Percentiles rank a stretch among this genome's conserved stretches.
These are phyloP conservation scores for Callipepla californica DNA, from an alignment of 2,113 vertebrate species.

Conservation along the genomic window DNA sequence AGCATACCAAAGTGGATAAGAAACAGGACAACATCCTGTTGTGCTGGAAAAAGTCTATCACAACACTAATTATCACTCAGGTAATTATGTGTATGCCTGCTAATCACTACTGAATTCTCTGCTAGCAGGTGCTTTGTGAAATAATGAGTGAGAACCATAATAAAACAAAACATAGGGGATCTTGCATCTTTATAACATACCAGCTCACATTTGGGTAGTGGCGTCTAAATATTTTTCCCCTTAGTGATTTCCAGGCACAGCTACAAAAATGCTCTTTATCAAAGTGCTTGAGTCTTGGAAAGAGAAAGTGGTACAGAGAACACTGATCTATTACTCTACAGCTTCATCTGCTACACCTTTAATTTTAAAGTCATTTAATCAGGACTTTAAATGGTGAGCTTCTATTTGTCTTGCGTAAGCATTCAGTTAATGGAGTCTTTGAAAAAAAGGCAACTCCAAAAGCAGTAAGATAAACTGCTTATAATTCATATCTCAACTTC, in stretches of 20 bases:
- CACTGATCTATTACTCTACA: not conserved
- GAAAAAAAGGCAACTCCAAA: not conserved
- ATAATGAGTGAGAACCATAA: not conserved
- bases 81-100: not conserved
- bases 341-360: not conserved
- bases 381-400: not conserved
- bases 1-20: not conserved
- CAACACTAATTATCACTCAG: not conserved
- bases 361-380: not conserved
- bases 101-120: not conserved
- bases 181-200: not conserved
- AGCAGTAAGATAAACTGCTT: not conserved
- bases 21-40: not conserved
- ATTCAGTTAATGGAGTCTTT: conserved; percentile 10
- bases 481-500: not conserved
- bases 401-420: not conserved
- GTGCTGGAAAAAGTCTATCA: not conserved
- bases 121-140: not conserved
- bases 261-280: not conserved
- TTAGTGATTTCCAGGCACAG: not conserved
- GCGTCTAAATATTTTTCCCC: not conserved
- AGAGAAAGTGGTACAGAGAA: not conserved
- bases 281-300: not conserved
- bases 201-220: not conserved
- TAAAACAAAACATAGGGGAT: not conserved